Base-by-base conservation (phyloP, 2,888 invertebrate species). In the Sepioteuthis lessoniana region DNA sequence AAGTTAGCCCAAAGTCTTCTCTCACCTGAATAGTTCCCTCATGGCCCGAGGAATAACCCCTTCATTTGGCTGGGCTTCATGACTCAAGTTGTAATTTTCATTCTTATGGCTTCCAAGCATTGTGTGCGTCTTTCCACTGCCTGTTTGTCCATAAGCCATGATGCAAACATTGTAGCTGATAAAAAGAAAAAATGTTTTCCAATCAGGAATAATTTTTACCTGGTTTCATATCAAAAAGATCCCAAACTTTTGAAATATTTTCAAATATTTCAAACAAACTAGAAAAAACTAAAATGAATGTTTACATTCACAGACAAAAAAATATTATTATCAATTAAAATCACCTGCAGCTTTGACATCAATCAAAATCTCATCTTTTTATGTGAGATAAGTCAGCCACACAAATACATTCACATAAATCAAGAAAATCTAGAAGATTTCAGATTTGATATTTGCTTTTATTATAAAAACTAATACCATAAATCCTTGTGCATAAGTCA, bases 111-210 rank as follows among this genome's bases (percentile, higher is more conserved):
- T 96, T 19, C 96, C 96, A 93, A 96, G 94, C 96, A 96, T 96
- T 8, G 96, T 96, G 94, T 96, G 96, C 28, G 96, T 96, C 94
- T 96, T 96, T 31, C 96, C 96, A 95, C 96, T 96, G 28, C 96
- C 96, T 92, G 96, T 96, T 95, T 96, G 96, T 21, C 96, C 96
- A 94, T 96, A 96, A 7, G 96, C 96, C 96, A 96, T 96, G n/a
- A 96, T 96, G 95, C 96, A 96, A 46, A 96, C 96, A 94, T 96
- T 96, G 94, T 96, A 96, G n/a, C 96, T 96, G 94, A 19, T 92
- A 91, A 47, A 94, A 76, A 94, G 21, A 76, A 55, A 94, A n/a
- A 76, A 16, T n/a, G 7, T n/a, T 55, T 55, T 35, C 38, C 37
- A 90, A 37, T 90, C 37, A 91, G 19, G 42, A 91, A 38, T 91